These are phyloP conservation scores for Semnopithecus entellus DNA, from an alignment of 2,113 vertebrate species.

Conservation along the genomic window DNA sequence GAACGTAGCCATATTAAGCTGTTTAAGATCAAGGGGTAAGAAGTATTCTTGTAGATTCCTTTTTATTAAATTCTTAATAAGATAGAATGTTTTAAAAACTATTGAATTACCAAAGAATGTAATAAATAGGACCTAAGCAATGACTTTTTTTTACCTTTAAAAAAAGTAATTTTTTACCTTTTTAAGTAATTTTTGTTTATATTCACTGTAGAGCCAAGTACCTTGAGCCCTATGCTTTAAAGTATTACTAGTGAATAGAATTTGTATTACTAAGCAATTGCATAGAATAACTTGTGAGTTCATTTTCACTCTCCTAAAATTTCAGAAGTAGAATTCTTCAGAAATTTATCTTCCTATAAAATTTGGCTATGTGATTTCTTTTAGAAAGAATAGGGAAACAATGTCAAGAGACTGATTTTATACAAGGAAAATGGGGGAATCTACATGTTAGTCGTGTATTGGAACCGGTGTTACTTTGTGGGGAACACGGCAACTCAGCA, in stretches of 20 bases:
- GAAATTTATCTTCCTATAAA: background rate
- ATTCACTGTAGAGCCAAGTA: background rate
- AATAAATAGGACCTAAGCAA: background rate
- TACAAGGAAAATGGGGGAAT: background rate
- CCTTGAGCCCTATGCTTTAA: background rate
- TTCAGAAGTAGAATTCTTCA: background rate
- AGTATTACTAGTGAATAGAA: background rate
- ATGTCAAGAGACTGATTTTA: background rate
- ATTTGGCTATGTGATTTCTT: background rate
- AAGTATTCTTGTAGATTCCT: background rate
- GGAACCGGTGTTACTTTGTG: background rate
- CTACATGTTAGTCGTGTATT: rapidly evolving
- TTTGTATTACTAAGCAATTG: background rate
- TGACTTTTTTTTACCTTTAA: background rate
- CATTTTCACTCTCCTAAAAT: slow-evolving; percentile 23
- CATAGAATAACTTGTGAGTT: background rate
- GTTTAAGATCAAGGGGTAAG: background rate
- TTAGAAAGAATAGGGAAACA: background rate
- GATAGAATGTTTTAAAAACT: background rate
- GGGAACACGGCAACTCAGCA: background rate
- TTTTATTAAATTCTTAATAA: background rate
- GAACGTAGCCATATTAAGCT: background rate
- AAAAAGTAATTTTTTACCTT: no score
- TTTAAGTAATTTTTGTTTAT: background rate
- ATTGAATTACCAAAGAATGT: background rate